A percentile compares a stretch with the other conserved stretches of the same genome.
These are phyloP conservation scores for Tupaia chinensis DNA, from an alignment of 2,113 vertebrate genomes.

Conservation along the genomic window DNA sequence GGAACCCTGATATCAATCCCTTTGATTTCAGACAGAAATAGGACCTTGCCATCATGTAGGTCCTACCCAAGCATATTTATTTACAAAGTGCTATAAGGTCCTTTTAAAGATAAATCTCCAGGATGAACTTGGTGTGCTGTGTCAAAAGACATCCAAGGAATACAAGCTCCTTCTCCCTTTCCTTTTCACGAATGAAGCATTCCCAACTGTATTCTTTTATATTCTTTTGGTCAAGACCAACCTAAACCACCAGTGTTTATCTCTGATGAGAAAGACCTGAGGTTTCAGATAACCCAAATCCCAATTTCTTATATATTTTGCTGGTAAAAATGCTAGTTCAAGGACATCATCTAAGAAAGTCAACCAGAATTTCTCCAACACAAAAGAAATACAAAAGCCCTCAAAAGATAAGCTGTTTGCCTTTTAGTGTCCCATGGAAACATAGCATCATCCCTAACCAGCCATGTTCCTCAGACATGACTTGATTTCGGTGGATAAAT, in stretches of 20 bases:
- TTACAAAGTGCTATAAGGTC: conserved; percentile 27
- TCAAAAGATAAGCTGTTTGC: background rate
- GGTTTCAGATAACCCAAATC: background rate
- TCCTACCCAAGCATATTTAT: conserved; percentile 40
- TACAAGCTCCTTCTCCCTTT: background rate
- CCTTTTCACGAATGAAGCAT: background rate
- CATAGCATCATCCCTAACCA: background rate
- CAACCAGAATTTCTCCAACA: conserved; percentile 10
- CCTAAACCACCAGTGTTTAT: conserved; percentile 41
- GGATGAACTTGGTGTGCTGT: background rate
- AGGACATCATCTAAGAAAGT: background rate
- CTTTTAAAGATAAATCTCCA: conserved; percentile 52
- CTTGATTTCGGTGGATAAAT: conserved; percentile 4
- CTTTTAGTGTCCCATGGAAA: background rate
- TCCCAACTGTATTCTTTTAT: conserved; percentile 22
- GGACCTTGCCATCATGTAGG: conserved; percentile 9
- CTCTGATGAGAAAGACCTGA: background rate
- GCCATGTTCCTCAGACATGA: background rate
- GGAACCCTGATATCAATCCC: background rate
- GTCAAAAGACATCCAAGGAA: conserved; percentile 33
- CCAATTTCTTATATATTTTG: background rate
- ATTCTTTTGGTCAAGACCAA: conserved; percentile 49
- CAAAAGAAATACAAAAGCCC: background rate
- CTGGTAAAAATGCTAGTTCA: background rate
- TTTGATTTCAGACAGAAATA: conserved; percentile 51